Conservation (phyloP, 2,888 invertebrate genomes). For the Agriopis aurantiaria region DNA sequence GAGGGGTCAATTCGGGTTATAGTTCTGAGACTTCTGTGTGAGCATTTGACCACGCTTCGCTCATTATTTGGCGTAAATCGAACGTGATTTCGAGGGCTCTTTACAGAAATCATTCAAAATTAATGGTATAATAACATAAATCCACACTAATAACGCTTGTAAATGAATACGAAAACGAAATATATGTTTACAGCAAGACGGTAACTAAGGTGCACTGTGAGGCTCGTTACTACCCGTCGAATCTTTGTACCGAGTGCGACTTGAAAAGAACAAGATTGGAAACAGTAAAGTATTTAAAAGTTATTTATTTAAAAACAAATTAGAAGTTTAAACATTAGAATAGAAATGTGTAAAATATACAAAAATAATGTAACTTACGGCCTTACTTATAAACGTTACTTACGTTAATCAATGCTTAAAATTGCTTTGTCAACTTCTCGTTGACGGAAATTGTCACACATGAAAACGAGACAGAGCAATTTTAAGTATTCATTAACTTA, state of each 20-base stretch:
- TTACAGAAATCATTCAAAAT: slow-evolving; percentile 78
- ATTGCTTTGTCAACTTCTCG: no score
- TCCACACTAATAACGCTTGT: slow-evolving; percentile 83
- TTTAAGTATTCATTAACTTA: no score
- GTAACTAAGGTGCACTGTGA: slow-evolving; percentile 85
- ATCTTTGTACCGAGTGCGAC: slow-evolving; percentile 64
- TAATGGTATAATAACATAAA: slow-evolving; percentile 81
- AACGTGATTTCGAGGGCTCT: slow-evolving; percentile 68
- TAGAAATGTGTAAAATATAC: background rate
- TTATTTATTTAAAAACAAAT: background rate
- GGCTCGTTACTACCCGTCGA: slow-evolving; percentile 73
- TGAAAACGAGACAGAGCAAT: no score
- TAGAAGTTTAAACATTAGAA: background rate
- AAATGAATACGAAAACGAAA: slow-evolving; percentile 83
- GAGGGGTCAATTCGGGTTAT: slow-evolving; percentile 62
- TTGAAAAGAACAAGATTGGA: slow-evolving; percentile 41
- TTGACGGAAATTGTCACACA: no score
- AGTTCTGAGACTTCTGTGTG: slow-evolving; percentile 68
- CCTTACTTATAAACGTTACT: no score
- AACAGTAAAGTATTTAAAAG: slow-evolving; percentile 4
- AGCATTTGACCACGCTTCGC: slow-evolving; percentile 63
- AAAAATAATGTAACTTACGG: background rate
- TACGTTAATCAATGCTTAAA: no score
- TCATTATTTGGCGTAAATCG: slow-evolving; percentile 56
- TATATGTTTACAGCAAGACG: slow-evolving; percentile 84